Evolutionary conservation across 35 echinoderm and acorn worm genomes (phyloP), one percentile per base, ranked within the genome.

Genomic region (Stichopus chloronotus): DNA sequence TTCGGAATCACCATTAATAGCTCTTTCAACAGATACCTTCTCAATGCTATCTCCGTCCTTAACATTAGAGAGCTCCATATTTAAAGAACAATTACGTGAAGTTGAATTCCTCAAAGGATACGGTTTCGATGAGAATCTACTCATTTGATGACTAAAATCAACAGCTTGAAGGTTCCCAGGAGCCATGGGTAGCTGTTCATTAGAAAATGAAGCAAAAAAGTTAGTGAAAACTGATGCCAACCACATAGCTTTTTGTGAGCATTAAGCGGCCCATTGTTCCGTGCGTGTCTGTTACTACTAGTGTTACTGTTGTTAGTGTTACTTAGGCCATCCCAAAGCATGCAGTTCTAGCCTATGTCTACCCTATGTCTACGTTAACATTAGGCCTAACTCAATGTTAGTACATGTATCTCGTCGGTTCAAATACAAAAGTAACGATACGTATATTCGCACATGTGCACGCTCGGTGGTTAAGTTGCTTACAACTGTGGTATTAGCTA

Each of bases 161-260:
- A 25, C 87, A 89, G 87, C 20, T 23, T 59, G 69, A 57, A 91
- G 69, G 79, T 58, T 91, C 74, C 90, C 90, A 72, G 76, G 90
- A 91, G 90, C 90, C 90, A 91, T 91, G 69, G 90, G 90, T 91
- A 57, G 53, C 25, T 54, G 90, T 78, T 78, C 69, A 53, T 65
- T 76, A 79, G 69, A 56, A 56, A 91, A 91, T 56, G 30, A 7
- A 22, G 55, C 57, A 56, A 78, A 91, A 91, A 91, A 13, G 90
- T 79, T 77, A 91, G 71, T 9, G 53, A 78, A 91, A 59, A 59
- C 17, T 55, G 52, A 78, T 12, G 30, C 65, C n/a, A 63, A 55
- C 20, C 9, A n/a, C 60, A 89, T 89, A 59, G 65, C 7, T 55
- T 59, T 19, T 59, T 13, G 14, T 52, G 8, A 12, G 10, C 30